Conservation (phyloP, 2,888 invertebrate genomes). For the Limenitis camilla region DNA sequence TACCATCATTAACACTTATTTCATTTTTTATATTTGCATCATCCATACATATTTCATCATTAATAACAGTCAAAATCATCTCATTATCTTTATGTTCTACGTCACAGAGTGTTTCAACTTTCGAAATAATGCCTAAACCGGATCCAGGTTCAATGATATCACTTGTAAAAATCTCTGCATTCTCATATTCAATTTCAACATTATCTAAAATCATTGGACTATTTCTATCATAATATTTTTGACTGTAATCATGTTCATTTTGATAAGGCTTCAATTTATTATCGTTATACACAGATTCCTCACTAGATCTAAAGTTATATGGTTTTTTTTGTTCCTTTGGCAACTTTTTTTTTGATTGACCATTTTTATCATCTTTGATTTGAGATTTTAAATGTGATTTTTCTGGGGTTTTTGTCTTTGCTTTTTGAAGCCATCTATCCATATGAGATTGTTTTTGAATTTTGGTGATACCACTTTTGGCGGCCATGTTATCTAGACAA, state of each 20-base stretch:
- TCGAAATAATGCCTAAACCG: conserved; percentile 29
- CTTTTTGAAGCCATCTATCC: conserved; percentile 70
- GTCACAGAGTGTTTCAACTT: conserved; percentile 30
- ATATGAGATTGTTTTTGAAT: conserved; percentile 68
- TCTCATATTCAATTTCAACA: conserved; percentile 14
- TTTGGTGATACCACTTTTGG: conserved; percentile 65
- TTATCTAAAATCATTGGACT: conserved; percentile 14
- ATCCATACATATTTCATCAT: conserved; percentile 5
- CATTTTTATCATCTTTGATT: conserved; percentile 18
- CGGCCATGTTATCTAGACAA: conserved; percentile 67
- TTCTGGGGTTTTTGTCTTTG: conserved; percentile 68
- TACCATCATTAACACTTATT: not conserved
- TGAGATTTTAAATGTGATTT: conserved; percentile 43
- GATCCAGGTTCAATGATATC: conserved; percentile 18
- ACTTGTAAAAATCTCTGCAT: conserved; percentile 21
- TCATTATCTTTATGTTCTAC: conserved; percentile 16
- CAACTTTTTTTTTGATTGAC: conserved; percentile 33
- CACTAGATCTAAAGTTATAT: conserved; percentile 39
- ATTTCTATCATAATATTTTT: conserved; percentile 7
- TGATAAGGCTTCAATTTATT: conserved; percentile 29
- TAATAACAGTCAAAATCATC: conserved; percentile 3
- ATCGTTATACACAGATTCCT: conserved; percentile 38
- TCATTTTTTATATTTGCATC: conserved; percentile 5
- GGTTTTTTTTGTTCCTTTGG: conserved; percentile 32
- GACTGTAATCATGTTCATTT: conserved; percentile 44